Percentiles rank a stretch among this genome's conserved stretches.
Conservation (phyloP, 2,797 vertebrate species). For the Cossypha heuglini region DNA sequence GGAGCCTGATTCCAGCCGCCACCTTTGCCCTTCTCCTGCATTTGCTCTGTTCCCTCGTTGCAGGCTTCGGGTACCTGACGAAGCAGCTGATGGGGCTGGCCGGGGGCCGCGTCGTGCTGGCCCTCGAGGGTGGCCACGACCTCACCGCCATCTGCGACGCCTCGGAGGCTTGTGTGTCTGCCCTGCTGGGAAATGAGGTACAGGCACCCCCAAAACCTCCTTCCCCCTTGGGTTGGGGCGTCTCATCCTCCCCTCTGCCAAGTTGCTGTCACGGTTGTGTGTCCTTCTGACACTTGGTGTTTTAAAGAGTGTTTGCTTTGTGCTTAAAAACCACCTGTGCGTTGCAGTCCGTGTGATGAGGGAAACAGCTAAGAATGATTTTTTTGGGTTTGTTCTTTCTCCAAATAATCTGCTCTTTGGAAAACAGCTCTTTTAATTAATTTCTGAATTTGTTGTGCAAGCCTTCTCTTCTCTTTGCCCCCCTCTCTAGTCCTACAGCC, state of each 20-base stretch:
- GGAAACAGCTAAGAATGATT: background rate
- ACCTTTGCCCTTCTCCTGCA: constrained; percentile 64
- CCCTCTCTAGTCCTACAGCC: background rate
- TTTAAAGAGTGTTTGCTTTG: background rate
- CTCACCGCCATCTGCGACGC: constrained; percentile 97
- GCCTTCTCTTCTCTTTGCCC: background rate
- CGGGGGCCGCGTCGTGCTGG: constrained; percentile 89
- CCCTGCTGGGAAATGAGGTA: constrained; percentile 96
- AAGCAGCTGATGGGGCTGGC: constrained; percentile 97
- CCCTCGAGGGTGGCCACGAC: constrained; percentile 96
- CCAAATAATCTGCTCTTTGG: background rate
- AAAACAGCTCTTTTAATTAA: background rate
- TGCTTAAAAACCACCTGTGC: background rate
- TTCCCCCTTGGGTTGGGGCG: rapidly evolving
- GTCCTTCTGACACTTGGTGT: background rate
- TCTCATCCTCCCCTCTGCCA: background rate
- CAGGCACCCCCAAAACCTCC: background rate
- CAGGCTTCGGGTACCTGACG: constrained; percentile 97
- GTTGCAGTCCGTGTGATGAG: rapidly evolving
- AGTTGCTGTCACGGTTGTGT: background rate
- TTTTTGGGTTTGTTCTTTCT: background rate
- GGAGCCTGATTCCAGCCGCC: background rate
- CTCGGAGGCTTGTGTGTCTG: constrained; percentile 94
- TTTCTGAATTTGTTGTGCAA: background rate
- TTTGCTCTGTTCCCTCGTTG: constrained; percentile 63